Percentiles rank a stretch among this genome's conserved stretches.
phyloP scores from a whole-genome alignment of 2,113 vertebrate species.

The Toxostoma redivivum region DNA sequence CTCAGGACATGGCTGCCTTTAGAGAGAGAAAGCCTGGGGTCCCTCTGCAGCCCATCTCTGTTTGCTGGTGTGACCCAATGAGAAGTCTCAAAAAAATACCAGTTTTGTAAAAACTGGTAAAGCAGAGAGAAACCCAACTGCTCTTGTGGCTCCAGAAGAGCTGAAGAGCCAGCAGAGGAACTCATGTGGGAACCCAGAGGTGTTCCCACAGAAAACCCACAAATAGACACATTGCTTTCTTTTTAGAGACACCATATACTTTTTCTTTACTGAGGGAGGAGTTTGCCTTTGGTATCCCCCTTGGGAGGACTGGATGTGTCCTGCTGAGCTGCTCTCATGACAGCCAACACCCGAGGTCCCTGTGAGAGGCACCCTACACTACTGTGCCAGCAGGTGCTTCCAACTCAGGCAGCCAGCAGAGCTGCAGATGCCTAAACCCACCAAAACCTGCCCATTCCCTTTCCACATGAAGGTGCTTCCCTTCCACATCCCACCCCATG shows the following conservation, averaged over 20 bases:
- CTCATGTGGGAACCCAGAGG: background rate
- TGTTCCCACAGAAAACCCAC: background rate
- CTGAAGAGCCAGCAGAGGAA: background rate
- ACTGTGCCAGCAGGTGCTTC: background rate
- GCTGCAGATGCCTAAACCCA: background rate
- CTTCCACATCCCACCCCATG: background rate
- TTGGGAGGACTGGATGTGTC: background rate
- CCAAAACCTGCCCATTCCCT: background rate
- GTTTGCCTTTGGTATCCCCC: background rate
- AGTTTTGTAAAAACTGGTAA: background rate
- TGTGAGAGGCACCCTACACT: accelerated
- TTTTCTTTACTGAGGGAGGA: background rate
- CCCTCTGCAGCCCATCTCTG: background rate
- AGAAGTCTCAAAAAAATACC: background rate
- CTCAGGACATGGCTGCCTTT: background rate
- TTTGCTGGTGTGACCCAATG: background rate
- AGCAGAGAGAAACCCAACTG: background rate
- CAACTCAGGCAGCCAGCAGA: background rate
- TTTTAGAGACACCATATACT: background rate
- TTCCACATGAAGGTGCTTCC: background rate
- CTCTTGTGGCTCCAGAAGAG: background rate
- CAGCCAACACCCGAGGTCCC: accelerated
- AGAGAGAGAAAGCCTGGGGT: background rate
- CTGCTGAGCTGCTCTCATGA: background rate
- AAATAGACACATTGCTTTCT: background rate